Evolutionary conservation across 2,113 vertebrate species (phyloP).

Genomic region (Alexandromys fortis): DNA sequence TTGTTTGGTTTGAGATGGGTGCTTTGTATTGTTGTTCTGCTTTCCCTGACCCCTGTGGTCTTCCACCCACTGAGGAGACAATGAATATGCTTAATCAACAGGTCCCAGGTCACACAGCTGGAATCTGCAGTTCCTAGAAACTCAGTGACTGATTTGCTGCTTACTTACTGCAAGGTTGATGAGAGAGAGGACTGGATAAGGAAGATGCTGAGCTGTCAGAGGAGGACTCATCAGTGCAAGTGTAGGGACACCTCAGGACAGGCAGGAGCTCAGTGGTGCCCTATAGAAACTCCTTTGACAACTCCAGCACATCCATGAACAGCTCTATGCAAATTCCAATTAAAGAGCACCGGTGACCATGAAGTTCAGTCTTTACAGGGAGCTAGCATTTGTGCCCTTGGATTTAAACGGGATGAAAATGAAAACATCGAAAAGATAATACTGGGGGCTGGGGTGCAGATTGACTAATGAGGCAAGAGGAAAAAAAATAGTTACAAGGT

Average conservation of each 20-base stretch:
- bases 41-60: background rate
- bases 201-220: background rate
- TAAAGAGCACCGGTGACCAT: background rate
- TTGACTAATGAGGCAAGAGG: background rate
- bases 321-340: background rate
- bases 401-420: background rate
- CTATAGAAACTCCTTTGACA: background rate
- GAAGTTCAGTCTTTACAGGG: background rate
- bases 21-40: background rate
- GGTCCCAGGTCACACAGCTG: background rate
- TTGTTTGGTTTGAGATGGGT: background rate
- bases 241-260: background rate
- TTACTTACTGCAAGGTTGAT: background rate
- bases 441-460: background rate
- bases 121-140: background rate
- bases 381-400: background rate
- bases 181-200: background rate
- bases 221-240: background rate
- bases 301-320: background rate
- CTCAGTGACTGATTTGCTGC: background rate
- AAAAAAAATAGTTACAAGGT: background rate
- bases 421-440: constrained; percentile 6
- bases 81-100: background rate
- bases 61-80: background rate
- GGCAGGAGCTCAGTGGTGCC: background rate